These are phyloP conservation scores for Amazona vittata DNA, from an alignment of 2,113 vertebrate genomes.

Conservation along the genomic window DNA sequence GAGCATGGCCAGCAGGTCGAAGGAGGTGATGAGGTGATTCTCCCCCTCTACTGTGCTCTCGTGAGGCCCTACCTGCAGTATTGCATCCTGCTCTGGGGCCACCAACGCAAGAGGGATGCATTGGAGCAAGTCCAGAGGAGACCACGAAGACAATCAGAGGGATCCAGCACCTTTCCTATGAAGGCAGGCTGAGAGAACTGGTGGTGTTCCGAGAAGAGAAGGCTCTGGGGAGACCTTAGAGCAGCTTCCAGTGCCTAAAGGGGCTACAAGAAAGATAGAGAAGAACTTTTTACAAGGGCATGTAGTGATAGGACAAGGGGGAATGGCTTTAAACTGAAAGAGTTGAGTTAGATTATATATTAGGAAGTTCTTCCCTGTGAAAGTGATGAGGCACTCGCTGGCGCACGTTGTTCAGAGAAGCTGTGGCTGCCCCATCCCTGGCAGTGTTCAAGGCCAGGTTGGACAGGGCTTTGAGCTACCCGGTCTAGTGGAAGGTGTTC, in stretches of 20 bases:
- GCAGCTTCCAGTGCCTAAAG: not conserved
- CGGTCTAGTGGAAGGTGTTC: not conserved
- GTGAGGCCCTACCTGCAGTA: not conserved
- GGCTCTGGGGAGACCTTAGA: not conserved
- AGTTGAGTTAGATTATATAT: not conserved
- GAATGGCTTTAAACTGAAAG: not conserved
- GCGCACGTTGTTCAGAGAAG: too few species aligned
- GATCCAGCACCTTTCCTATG: not conserved
- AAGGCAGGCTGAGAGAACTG: not conserved
- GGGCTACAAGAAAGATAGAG: not conserved
- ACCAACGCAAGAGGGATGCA: not conserved
- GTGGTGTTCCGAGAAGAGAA: not conserved
- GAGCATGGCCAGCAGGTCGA: not conserved
- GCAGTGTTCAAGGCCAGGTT: not conserved
- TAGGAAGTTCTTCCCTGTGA: not conserved
- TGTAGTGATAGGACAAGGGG: not conserved
- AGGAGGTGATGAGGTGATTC: not conserved
- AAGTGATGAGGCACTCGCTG: too few species aligned
- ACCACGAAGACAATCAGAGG: too few species aligned
- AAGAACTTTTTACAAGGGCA: not conserved
- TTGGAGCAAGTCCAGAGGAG: not conserved
- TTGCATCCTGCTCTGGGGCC: not conserved
- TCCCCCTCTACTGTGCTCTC: not conserved
- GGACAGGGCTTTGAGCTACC: not conserved
- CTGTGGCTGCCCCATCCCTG: not conserved